phyloP scores from a whole-genome alignment of 2,888 invertebrate species.

The Idaea straminata region DNA sequence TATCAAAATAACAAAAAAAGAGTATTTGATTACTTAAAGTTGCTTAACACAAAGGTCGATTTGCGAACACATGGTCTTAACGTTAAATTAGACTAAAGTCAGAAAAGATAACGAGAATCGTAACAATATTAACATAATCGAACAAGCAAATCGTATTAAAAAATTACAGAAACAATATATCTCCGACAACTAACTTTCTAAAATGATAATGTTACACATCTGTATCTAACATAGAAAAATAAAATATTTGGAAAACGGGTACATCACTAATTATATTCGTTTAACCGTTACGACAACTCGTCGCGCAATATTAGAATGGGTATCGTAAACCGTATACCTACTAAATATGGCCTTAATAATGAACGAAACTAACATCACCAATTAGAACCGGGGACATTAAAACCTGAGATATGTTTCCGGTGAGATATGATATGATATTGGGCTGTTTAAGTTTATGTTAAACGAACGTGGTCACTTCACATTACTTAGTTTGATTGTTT shows the following conservation, averaged over 20 bases:
- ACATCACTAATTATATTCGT: slow-evolving; percentile 47
- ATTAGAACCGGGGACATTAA: slow-evolving; percentile 54
- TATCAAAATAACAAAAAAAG: too few species aligned
- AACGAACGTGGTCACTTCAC: slow-evolving; percentile 23
- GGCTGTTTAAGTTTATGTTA: slow-evolving; percentile 33
- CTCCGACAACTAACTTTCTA: slow-evolving; percentile 34
- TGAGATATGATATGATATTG: slow-evolving; percentile 51
- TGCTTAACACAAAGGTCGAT: too few species aligned
- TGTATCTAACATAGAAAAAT: slow-evolving; percentile 28
- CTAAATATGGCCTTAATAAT: slow-evolving; percentile 29
- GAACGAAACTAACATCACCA: slow-evolving; percentile 41
- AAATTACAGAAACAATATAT: slow-evolving; percentile 28
- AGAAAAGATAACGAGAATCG: not conserved
- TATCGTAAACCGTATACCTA: slow-evolving; percentile 24
- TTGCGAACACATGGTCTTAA: too few species aligned
- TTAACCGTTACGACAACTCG: slow-evolving; percentile 40
- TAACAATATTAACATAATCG: slow-evolving; percentile 11
- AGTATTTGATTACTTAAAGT: too few species aligned
- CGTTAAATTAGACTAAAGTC: not conserved
- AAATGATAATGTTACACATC: slow-evolving; percentile 31
- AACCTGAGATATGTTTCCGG: slow-evolving; percentile 64
- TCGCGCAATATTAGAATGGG: slow-evolving; percentile 36
- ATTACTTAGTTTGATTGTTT: slow-evolving; percentile 23
- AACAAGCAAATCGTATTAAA: not conserved
- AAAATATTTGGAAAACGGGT: slow-evolving; percentile 38